Conservation (phyloP, 2,113 vertebrate species). For the Sinocyclocheilus anshuiensis region DNA sequence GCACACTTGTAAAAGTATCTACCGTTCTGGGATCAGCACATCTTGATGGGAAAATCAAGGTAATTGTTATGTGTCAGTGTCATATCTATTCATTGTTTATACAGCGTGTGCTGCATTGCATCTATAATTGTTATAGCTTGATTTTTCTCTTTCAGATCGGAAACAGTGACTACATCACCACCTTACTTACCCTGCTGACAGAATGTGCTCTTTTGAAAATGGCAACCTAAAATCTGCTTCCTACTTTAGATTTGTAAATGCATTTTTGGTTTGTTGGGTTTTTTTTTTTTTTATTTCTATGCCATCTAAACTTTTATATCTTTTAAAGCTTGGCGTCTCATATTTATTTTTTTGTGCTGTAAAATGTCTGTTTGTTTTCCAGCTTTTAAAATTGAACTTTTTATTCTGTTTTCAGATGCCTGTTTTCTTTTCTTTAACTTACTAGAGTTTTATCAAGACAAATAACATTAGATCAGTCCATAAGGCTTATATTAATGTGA, state of each 20-base stretch:
- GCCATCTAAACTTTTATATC: neutral
- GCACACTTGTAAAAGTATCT: constrained; percentile 82
- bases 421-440: neutral
- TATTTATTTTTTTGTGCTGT: constrained; percentile 37
- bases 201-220: constrained; percentile 80
- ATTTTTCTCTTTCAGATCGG: constrained; percentile 78
- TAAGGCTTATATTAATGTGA: neutral
- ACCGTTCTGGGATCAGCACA: constrained; percentile 86
- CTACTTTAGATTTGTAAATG: constrained; percentile 22
- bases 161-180: constrained; percentile 78
- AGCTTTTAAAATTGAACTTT: neutral
- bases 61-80: constrained; percentile 54
- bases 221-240: constrained; percentile 63
- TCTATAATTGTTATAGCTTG: neutral
- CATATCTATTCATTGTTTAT: neutral
- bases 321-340: neutral
- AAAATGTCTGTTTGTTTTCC: constrained; percentile 13
- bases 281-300: neutral
- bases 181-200: constrained; percentile 84
- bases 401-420: neutral
- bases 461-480: neutral
- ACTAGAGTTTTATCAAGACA: neutral
- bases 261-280: no score
- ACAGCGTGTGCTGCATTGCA: neutral
- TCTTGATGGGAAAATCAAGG: constrained; percentile 87